phyloP scores from a whole-genome alignment of 1,140 invertebrate species.

The Bombus huntii region DNA sequence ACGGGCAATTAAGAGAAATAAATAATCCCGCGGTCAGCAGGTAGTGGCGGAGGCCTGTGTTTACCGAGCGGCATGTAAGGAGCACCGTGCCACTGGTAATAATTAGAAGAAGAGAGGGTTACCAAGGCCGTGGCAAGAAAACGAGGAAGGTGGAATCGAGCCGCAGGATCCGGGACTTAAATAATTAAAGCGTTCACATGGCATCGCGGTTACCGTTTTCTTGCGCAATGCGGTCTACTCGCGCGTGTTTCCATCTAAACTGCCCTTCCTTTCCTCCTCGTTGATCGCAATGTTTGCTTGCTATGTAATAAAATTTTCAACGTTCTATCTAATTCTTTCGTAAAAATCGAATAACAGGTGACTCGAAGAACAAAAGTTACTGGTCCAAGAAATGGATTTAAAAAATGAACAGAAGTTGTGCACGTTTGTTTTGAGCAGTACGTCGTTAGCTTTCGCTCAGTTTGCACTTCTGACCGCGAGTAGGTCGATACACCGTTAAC shows the following conservation, averaged over 20 bases:
- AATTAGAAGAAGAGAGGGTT: conserved; percentile 52
- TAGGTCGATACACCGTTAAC: conserved; percentile 78
- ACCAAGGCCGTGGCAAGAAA: conserved; percentile 54
- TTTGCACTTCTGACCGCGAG: conserved; percentile 74
- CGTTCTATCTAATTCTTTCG: background rate
- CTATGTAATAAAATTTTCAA: background rate
- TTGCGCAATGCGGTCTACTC: conserved; percentile 65
- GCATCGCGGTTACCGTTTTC: conserved; percentile 63
- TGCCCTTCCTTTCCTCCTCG: conserved; percentile 8
- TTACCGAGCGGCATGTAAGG: conserved; percentile 39
- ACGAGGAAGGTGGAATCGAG: conserved; percentile 62
- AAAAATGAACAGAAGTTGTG: background rate
- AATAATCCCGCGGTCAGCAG: conserved; percentile 49
- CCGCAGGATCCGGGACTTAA: conserved; percentile 66
- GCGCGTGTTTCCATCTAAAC: conserved; percentile 55
- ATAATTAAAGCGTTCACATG: conserved; percentile 69
- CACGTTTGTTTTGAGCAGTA: background rate
- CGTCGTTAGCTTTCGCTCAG: conserved; percentile 28
- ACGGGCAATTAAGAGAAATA: conserved; percentile 48
- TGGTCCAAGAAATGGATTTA: background rate
- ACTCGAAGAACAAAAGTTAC: rapidly evolving
- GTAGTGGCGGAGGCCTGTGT: conserved; percentile 22
- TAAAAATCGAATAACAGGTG: background rate
- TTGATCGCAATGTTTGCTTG: conserved; percentile 26
- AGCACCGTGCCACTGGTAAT: conserved; percentile 61